Evolutionary conservation across 2,888 invertebrate species (phyloP), one percentile per base, ranked within the genome.

Genomic region (Phymatocera aterrima): DNA sequence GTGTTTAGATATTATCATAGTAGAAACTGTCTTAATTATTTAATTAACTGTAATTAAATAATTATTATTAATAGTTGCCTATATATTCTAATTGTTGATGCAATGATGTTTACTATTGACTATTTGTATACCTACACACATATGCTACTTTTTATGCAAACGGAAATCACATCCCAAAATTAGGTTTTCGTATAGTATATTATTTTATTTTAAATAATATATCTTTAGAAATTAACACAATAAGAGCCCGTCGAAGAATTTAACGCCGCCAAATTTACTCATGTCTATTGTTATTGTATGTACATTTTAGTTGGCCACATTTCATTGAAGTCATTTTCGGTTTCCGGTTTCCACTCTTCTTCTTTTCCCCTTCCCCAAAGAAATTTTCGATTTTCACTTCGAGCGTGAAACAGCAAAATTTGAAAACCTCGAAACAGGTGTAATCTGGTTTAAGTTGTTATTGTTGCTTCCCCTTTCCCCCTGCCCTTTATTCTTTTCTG

Each of bases 61-160:
- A n/a, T n/a, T n/a, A n/a, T n/a, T n/a, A n/a, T n/a, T n/a, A n/a
- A n/a, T n/a, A n/a, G n/a, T n/a, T n/a, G n/a, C 28, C 57, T 3
- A 57, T 40, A 40, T 40, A 60, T 68, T 18, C 68, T 46, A 68
- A 43, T 65, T 21, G 65, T 43, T 65, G n/a, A n/a, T n/a, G n/a
- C n/a, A 65, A 65, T 43, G 40, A 40, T 65, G 65, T 65, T 43
- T 65, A 65, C 21, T 65, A 34, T 61, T 54, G 24, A 61, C 21
- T 31, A 34, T 61, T 34, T 61, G 8, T 61, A 61, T 6, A 31
- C 3, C 6, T 61, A 37, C 28, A n/a, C n/a, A n/a, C n/a, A n/a
- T n/a, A n/a, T n/a, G n/a, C n/a, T n/a, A 12, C n/a, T 61, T 31
- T 15, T 37, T 64, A 37, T 34, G 40, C 4, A 10, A 37, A 8